Base-by-base conservation (phyloP, 2,888 invertebrate species). In the Portevinia maculata region DNA sequence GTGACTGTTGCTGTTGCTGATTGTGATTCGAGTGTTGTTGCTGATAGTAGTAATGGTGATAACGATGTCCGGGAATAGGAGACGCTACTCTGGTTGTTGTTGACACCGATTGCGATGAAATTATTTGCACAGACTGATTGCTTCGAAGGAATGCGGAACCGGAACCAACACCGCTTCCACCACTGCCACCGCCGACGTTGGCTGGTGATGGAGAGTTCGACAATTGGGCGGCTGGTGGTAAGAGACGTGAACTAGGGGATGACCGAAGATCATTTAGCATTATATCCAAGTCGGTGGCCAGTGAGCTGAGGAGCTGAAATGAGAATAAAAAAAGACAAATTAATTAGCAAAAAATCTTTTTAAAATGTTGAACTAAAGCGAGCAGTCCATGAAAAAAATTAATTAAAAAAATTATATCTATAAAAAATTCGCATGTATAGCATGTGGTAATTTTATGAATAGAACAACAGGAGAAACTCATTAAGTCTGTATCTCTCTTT, bases 251-350 rank as follows among this genome's bases (percentile, higher is more conserved):
- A 84, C 88, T 88, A 11, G 93, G 93, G 71, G 94, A 93, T 86
- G 95, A 94, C 88, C 96, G 95, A 79, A 97, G 92, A 90, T 96
- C 96, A 87, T 94, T 94, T 87, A 97, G 93, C 95, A 96, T 96
- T 87, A 95, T 94, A 91, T 97, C 96, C 92, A 97, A 92, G 92
- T 96, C 96, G 87, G 94, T 94, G 83, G 96, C 96, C 88, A 97
- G 91, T 71, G 95, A 94, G 91, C 94, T 96, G 90, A 96, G 93
- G 90, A 96, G 92, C 96, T 96, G 93, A 44, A 93, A 93, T 87
- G 78, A 88, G 87, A 86, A 85, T 71, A 46, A 46, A 41, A 64
- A 30, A 34, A 30, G 9, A 21, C 19, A 44, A 34, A 48, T 48
- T 67, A 50, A 46, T 41, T 34, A 3, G 7, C 7, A 9, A 15